Evolutionary conservation across 2,797 vertebrate genomes (phyloP).

Genomic region (Ibycter americanus): DNA sequence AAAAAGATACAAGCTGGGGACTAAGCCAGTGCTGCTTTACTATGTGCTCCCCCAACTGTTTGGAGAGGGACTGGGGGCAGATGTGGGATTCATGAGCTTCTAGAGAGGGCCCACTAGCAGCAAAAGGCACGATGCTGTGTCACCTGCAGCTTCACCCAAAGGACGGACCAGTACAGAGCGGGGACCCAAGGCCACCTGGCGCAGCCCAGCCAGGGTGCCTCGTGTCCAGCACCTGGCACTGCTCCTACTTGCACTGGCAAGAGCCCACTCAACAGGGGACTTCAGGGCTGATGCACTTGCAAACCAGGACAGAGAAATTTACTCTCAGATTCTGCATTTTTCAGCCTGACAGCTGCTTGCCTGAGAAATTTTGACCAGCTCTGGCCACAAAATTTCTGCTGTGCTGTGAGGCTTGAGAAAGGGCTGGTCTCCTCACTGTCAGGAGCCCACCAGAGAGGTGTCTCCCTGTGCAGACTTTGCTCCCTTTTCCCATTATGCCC

Average conservation of each 20-base stretch:
- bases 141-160: background rate
- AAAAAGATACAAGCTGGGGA: background rate
- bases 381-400: background rate
- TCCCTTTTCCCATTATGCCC: background rate
- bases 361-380: background rate
- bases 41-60: background rate
- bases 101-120: background rate
- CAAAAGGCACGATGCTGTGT: background rate
- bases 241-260: background rate
- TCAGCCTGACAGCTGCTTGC: background rate
- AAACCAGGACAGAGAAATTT: background rate
- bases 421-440: background rate
- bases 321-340: background rate
- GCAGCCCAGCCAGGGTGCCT: background rate
- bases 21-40: background rate
- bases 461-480: background rate
- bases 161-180: background rate
- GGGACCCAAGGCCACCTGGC: background rate
- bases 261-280: background rate
- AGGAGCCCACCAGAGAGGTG: background rate
- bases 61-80: background rate
- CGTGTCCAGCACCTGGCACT: rapidly evolving
- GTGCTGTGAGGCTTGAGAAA: rapidly evolving
- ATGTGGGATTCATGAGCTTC: background rate
- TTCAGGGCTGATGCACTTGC: background rate